These are phyloP conservation scores for Zootermopsis nevadensis DNA, from an alignment of 2,888 invertebrate species.

Conservation along the genomic window DNA sequence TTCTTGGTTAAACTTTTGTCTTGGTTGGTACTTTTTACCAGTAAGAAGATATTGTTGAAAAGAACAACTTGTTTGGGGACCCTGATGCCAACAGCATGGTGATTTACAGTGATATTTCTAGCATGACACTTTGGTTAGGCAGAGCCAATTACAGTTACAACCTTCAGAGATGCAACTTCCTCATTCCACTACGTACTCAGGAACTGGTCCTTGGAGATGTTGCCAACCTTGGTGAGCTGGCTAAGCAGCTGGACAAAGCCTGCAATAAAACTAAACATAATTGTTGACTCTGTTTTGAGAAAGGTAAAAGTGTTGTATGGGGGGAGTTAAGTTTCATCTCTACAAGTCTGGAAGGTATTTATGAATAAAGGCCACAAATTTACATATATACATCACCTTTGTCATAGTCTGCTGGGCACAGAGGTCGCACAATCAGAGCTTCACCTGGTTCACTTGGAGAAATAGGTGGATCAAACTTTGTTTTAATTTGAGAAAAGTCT, in stretches of 20 bases:
- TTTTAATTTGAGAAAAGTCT: conserved; percentile 73
- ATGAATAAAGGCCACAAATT: too few relatives aligned
- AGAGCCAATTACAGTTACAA: conserved; percentile 71
- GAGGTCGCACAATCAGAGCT: conserved; percentile 82
- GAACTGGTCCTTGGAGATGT: conserved; percentile 81
- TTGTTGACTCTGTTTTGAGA: too few relatives aligned
- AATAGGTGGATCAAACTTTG: conserved; percentile 76
- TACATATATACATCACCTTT: conserved; percentile 65
- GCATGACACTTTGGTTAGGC: neutral
- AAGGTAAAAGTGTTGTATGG: neutral
- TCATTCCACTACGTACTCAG: conserved; percentile 90
- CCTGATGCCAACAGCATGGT: too few relatives aligned
- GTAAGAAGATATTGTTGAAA: too few relatives aligned
- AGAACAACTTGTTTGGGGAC: too few relatives aligned
- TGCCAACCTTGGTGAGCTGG: conserved; percentile 88
- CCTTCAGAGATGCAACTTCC: conserved; percentile 78
- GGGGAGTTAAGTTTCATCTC: too few relatives aligned
- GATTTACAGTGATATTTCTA: conserved; percentile 69
- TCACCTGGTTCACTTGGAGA: conserved; percentile 79
- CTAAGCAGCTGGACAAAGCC: conserved; percentile 84
- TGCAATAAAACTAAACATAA: conserved; percentile 54
- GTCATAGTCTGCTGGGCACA: conserved; percentile 83
- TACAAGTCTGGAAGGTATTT: too few relatives aligned
- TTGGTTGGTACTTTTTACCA: too few relatives aligned
- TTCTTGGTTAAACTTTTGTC: too few relatives aligned